Evolutionary conservation across 2,113 vertebrate genomes (phyloP).

Genomic region (Prunella fulvescens): DNA sequence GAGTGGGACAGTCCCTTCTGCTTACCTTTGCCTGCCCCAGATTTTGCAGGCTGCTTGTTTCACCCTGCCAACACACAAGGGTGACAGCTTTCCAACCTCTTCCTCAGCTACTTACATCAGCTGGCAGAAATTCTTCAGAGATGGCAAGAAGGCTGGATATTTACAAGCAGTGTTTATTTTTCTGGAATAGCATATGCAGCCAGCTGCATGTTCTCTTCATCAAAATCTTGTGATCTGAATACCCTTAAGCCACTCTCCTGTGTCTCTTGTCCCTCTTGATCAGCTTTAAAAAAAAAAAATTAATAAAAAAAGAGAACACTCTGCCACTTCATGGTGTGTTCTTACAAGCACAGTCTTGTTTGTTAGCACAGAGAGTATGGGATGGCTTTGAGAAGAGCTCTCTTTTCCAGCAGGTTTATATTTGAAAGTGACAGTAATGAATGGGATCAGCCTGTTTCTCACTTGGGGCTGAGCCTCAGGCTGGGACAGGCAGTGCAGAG

Average conservation of each 20-base stretch:
- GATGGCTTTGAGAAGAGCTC: not conserved
- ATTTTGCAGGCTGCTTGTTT: not conserved
- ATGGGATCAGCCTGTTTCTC: constrained; percentile 1
- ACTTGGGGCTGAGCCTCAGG: not conserved
- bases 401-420: constrained; percentile 35
- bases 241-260: not conserved
- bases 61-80: not conserved
- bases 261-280: not conserved
- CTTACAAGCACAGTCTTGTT: not conserved
- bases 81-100: not conserved
- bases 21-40: not conserved
- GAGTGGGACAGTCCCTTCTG: not conserved
- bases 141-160: not conserved
- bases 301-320: not conserved
- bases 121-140: not conserved
- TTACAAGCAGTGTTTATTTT: not conserved
- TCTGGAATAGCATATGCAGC: not conserved
- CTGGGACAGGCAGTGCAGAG: not conserved
- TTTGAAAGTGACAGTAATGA: constrained; percentile 19
- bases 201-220: not conserved
- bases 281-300: not conserved
- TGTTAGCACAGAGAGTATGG: not conserved
- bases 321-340: not conserved
- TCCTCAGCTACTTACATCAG: not conserved
- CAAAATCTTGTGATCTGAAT: not conserved